Percentiles rank a stretch among this genome's conserved stretches.
Conservation (phyloP, 2,113 vertebrate species). For the Pogona vitticeps region DNA sequence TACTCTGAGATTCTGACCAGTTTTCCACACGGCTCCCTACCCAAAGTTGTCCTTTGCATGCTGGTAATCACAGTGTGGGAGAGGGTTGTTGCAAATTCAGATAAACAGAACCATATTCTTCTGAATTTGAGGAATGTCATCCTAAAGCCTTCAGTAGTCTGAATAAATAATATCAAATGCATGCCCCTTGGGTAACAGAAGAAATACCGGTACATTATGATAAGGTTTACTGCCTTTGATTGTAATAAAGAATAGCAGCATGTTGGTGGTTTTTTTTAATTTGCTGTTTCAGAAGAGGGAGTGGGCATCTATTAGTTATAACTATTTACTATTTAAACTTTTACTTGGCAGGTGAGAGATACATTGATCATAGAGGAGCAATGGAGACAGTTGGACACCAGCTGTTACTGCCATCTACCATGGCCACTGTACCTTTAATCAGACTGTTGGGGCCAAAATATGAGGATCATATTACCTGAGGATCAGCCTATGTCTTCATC, state of each 20-base stretch:
- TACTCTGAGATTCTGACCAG: too few species aligned
- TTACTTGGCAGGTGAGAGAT: neutral
- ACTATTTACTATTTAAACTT: constrained; percentile 32
- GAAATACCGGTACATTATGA: neutral
- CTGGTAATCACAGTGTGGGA: neutral
- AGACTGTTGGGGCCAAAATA: neutral
- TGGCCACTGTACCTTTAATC: neutral
- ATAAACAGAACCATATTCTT: neutral
- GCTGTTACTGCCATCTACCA: neutral
- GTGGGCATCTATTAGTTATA: constrained; percentile 24
- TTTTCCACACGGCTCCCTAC: neutral
- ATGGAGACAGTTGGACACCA: neutral
- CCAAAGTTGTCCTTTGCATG: neutral
- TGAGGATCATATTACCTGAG: neutral
- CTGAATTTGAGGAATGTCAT: too few species aligned
- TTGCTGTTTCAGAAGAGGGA: neutral
- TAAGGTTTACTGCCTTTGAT: neutral
- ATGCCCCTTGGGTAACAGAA: neutral
- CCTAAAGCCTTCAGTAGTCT: neutral
- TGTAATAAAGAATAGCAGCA: too few species aligned
- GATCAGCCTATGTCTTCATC: neutral
- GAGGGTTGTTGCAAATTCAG: neutral
- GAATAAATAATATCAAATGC: constrained; percentile 3
- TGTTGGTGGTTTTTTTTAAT: neutral
- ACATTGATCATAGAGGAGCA: neutral